phyloP scores from a whole-genome alignment of 1,140 invertebrate species.

The Palaemon carinicauda region DNA sequence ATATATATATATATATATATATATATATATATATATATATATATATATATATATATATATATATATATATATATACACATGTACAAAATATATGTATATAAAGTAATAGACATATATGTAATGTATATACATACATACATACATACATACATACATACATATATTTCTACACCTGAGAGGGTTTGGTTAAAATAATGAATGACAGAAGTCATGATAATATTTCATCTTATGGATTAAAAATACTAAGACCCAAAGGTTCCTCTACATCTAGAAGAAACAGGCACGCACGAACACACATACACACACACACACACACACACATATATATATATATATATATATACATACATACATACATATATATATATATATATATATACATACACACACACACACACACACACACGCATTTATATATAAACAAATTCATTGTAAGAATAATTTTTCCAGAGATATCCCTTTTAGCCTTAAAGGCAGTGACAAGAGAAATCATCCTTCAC shows the following conservation, averaged over 20 bases:
- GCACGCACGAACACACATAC: background rate
- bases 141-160: background rate
- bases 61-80: background rate
- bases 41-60: background rate
- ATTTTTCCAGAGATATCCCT: no score
- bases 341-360: background rate
- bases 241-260: no score
- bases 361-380: background rate
- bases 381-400: conserved; percentile 1
- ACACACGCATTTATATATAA: background rate
- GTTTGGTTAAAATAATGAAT: no score
- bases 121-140: background rate
- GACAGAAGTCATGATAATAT: background rate
- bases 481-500: no score
- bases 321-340: background rate
- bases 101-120: no score
- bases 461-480: no score
- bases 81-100: background rate
- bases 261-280: no score
- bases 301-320: background rate
- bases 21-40: conserved; percentile 34
- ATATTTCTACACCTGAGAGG: background rate
- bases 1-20: conserved; percentile 17
- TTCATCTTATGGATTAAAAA: no score
- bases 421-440: no score